Base-by-base conservation (phyloP, 2,888 invertebrate species). In the Cryptocheilus praepositus region DNA sequence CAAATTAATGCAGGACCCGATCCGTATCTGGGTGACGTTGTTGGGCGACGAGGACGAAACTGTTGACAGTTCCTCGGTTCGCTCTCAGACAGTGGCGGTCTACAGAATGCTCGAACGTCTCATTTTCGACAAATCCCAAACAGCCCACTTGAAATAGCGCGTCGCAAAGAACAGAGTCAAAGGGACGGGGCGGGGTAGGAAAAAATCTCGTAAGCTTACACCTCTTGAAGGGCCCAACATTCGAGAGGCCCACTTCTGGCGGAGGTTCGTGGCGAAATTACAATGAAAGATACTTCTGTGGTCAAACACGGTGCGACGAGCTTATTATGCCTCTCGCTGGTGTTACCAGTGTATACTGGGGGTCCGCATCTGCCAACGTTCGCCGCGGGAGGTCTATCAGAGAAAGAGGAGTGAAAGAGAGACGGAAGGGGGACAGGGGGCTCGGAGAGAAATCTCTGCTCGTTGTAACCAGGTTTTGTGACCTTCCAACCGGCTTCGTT, bases 251-350 rank as follows among this genome's bases (percentile, higher is more conserved):
- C 16, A 18, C 57, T 36, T 43, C 43, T 21, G 43, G 44, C 19
- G n/a, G 45, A n/a, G 16, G 25, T 25, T 25, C 49, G 59, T 46
- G 45, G 44, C 46, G 61, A 66, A 77, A 81, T 81, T 75, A 84
- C 82, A 84, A 84, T 83, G 79, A 85, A 84, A 83, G 83, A 86
- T 84, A 86, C 86, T 87, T 86, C 82, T 88, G 87, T 83, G 87
- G 87, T 84, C 82, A 87, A 88, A 86, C 86, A 86, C 76, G 73
- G 68, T 72, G 65, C 80, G 73, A 79, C 77, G 80, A 81, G 78
- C 76, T 80, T 71, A 80, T 81, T 81, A 82, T 79, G 74, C 80
- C 64, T 61, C 69, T 71, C 64, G 71, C 74, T 18, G 19, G 21
- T 16, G 19, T 43, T 16, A 61, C 18, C 22, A 18, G 53, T 74